Evolutionary conservation across 2,113 vertebrate species (phyloP).

Genomic region (Benitochromis conjunctus): DNA sequence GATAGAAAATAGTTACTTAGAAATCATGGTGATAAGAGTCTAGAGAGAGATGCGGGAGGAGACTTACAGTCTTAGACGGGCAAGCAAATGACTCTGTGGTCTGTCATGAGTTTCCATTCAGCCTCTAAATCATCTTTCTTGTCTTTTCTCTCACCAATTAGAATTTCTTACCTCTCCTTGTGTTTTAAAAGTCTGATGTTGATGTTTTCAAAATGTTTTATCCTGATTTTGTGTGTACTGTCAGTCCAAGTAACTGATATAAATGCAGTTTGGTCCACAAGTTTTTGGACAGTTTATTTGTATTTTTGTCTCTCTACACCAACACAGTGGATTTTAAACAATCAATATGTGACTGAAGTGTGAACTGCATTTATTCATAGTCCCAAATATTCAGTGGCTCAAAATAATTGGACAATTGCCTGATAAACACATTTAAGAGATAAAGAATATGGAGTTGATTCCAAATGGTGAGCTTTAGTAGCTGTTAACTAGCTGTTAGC

Average conservation of each 20-base stretch:
- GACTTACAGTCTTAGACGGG: not conserved
- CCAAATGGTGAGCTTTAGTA: not conserved
- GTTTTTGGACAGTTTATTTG: not conserved
- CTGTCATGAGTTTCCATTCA: not conserved
- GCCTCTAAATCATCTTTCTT: not conserved
- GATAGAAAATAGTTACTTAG: not conserved
- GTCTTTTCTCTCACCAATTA: not conserved
- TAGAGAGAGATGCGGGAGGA: not conserved
- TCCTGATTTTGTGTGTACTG: not conserved
- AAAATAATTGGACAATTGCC: not conserved
- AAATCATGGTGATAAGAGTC: not conserved
- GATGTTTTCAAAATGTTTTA: not conserved
- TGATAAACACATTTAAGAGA: not conserved
- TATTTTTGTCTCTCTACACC: not conserved
- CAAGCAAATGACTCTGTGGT: not conserved
- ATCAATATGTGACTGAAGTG: not conserved
- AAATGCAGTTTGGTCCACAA: not conserved
- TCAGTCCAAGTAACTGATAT: not conserved
- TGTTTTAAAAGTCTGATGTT: not conserved
- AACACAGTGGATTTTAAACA: not conserved
- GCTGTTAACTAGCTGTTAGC: not conserved
- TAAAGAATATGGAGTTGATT: not conserved
- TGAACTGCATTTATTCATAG: not conserved
- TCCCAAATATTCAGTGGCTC: not conserved
- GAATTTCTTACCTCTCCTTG: not conserved